phyloP scores from a whole-genome alignment of 2,797 vertebrate genomes.

The Discoglossus pictus region DNA sequence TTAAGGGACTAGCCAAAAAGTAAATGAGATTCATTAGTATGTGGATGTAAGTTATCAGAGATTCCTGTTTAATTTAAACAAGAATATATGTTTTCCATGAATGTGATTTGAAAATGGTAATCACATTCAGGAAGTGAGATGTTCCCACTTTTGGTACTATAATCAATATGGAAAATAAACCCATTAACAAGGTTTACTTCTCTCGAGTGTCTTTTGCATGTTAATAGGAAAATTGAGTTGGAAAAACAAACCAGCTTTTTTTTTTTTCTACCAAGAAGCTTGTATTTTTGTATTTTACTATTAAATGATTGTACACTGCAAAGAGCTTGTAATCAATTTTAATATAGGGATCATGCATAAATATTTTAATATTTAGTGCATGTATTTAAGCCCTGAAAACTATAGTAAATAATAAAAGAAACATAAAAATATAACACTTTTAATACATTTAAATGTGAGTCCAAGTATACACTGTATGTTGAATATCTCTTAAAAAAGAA shows the following conservation, averaged over 20 bases:
- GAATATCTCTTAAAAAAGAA: no score
- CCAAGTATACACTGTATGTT: no score
- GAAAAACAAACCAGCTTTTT: conserved; percentile 1
- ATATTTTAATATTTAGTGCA: no score
- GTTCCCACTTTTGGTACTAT: conserved; percentile 71
- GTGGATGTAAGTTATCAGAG: conserved; percentile 89
- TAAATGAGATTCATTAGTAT: conserved; percentile 92
- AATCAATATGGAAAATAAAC: conserved; percentile 74
- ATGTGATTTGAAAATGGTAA: conserved; percentile 76
- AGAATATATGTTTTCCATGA: conserved; percentile 72
- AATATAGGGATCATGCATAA: no score
- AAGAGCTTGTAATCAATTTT: no score
- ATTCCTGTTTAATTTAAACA: conserved; percentile 88
- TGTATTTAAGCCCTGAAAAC: no score
- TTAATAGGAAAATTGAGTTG: conserved; percentile 66
- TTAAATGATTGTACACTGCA: no score
- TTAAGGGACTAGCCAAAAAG: conserved; percentile 74
- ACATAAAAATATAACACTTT: no score
- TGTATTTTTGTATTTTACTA: no score
- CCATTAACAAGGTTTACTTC: conserved; percentile 67
- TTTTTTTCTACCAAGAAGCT: conserved; percentile 32
- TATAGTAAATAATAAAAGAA: no score
- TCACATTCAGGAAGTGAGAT: conserved; percentile 69
- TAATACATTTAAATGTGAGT: no score
- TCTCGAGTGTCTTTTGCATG: conserved; percentile 62